A percentile compares a stretch with the other conserved stretches of the same genome.
These are phyloP conservation scores for Drosophila pseudotalamancana DNA, from an alignment of 2,888 invertebrate species.

Conservation along the genomic window DNA sequence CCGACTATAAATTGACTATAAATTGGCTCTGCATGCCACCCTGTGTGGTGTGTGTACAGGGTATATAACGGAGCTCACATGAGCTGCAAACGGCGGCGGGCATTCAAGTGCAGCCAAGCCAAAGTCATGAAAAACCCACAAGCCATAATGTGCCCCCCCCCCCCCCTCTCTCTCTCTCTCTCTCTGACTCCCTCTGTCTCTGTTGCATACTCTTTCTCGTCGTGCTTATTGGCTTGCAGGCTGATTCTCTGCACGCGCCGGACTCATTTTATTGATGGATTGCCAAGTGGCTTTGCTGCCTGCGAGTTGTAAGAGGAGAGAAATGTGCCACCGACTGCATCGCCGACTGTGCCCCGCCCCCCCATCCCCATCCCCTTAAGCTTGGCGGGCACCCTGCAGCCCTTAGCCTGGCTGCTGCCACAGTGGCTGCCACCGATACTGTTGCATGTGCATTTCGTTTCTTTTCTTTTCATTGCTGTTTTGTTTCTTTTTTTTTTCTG, in stretches of 20 bases:
- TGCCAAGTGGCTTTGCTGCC: slow-evolving; percentile 46
- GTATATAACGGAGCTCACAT: slow-evolving; percentile 17
- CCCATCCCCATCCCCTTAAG: neutral
- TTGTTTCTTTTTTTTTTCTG: slow-evolving; percentile 15
- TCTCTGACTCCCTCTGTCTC: neutral
- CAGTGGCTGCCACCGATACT: slow-evolving; percentile 22
- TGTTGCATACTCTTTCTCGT: neutral
- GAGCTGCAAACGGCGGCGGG: slow-evolving; percentile 24
- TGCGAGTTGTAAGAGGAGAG: slow-evolving; percentile 30
- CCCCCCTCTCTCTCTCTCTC: neutral
- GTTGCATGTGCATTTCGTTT: slow-evolving; percentile 62
- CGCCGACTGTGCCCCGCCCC: slow-evolving; percentile 23
- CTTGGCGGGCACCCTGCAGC: neutral
- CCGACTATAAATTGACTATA: too few species aligned
- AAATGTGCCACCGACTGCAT: slow-evolving; percentile 51
- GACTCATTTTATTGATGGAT: slow-evolving; percentile 73
- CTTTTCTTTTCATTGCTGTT: slow-evolving; percentile 5
- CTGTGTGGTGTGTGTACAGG: slow-evolving; percentile 9
- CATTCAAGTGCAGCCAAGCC: slow-evolving; percentile 72
- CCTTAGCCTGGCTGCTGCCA: slow-evolving; percentile 33
- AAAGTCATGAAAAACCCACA: slow-evolving; percentile 63
- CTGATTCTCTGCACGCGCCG: slow-evolving; percentile 59
- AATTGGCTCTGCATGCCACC: neutral
- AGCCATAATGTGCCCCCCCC: slow-evolving; percentile 34
- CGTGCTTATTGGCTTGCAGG: slow-evolving; percentile 47